Evolutionary conservation across 2,113 vertebrate species (phyloP).

Genomic region (Channa maculata): DNA sequence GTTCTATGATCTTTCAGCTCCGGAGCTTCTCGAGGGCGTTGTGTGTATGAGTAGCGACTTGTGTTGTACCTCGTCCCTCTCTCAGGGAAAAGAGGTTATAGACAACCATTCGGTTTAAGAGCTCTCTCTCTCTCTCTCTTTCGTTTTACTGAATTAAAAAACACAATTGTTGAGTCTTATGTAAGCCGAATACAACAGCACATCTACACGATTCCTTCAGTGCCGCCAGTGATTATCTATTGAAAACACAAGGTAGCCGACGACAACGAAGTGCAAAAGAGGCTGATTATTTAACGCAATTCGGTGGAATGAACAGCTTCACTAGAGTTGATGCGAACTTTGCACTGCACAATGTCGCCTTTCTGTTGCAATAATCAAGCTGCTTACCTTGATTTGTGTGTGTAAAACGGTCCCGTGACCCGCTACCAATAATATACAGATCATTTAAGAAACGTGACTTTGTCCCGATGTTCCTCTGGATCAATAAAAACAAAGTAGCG

Average conservation of each 20-base stretch:
- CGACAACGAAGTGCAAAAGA: rapidly evolving
- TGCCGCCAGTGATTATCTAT: rapidly evolving
- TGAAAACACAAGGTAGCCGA: rapidly evolving
- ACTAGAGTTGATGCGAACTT: constrained; percentile 36
- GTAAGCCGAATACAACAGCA: not conserved
- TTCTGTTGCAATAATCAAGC: not conserved
- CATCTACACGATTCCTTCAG: not conserved
- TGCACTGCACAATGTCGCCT: constrained; percentile 10
- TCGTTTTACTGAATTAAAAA: not conserved
- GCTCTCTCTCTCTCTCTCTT: too few species aligned
- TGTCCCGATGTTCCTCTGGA: rapidly evolving
- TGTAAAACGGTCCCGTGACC: constrained; percentile 85
- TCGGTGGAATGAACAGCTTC: not conserved
- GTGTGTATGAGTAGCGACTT: too few species aligned
- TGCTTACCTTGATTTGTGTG: constrained; percentile 83
- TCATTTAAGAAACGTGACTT: constrained; percentile 63
- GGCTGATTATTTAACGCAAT: rapidly evolving
- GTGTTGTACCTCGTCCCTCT: too few species aligned
- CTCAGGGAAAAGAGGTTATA: too few species aligned
- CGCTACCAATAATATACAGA: constrained; percentile 86
- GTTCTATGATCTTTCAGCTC: too few species aligned
- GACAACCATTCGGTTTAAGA: too few species aligned
- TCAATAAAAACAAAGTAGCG: too few species aligned
- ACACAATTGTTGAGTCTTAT: not conserved
- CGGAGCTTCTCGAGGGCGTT: too few species aligned